Evolutionary conservation across 2,113 vertebrate genomes (phyloP), one percentile per base, ranked within the genome.

Genomic region (Phainopepla nitens): DNA sequence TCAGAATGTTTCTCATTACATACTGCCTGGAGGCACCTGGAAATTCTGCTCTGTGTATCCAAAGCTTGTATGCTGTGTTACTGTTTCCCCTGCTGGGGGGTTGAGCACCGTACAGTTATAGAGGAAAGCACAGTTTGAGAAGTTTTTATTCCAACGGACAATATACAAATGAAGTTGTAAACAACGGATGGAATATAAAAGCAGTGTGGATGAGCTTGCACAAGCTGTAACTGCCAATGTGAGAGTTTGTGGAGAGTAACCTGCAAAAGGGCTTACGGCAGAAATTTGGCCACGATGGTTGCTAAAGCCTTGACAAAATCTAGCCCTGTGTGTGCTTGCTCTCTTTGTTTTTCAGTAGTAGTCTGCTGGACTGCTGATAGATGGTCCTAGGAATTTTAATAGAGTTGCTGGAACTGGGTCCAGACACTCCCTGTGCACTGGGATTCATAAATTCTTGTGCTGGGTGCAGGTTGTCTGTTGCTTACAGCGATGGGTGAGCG

Each of bases 191-290:
- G 36, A 68, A 31, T 41, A 31, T 16, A 60, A 53, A 84, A 79
- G 27, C 25, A 84, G 17, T 1, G 1, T 56, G 85, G 57, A 36
- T 28, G 3, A 39, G 39, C 39, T 41, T 60, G 62, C 54, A 36
- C 33, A 24, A n/a, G 22, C n/a, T 0, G 0, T 80, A 82, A n/a
- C 9, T 0, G 1, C n/a, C 31, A 49, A 2, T 0, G 0, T 35
- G 49, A 33, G 68, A 54, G 42, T 14, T 86, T 36, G 23, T 10
- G 9, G 25, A 79, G 21, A 42, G 25, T 42, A 54, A 78, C 12
- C 41, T 94, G 36, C 15, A 25, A 7, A 42, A 78, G 4, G 41
- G 13, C 18, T 75, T 53, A 13, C 12, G 31, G 45, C 25, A 57
- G 65, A 47, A 80, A 44, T 72, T 84, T 80, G 61, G 15, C 53